phyloP scores from a whole-genome alignment of 2,113 vertebrate genomes.

The Sminthopsis crassicaudata region DNA sequence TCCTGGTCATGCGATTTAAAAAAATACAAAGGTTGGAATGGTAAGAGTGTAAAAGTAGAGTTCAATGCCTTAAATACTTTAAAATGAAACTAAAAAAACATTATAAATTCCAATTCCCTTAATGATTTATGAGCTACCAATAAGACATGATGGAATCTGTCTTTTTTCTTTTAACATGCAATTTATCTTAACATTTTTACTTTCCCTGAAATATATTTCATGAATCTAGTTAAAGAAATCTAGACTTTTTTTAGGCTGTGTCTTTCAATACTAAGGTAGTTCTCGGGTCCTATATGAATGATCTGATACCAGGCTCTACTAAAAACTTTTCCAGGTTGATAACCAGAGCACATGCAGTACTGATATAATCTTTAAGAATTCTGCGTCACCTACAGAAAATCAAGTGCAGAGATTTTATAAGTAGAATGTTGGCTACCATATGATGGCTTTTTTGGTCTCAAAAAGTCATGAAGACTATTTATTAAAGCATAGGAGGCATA shows the following conservation, averaged over 20 bases:
- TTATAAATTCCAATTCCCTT: background rate
- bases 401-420: background rate
- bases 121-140: background rate
- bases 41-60: constrained; percentile 40
- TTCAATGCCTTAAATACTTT: constrained; percentile 44
- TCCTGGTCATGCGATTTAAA: constrained; percentile 24
- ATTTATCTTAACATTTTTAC: background rate
- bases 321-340: background rate
- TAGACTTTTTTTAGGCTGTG: background rate
- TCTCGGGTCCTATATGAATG: background rate
- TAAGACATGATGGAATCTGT: background rate
- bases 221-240: background rate
- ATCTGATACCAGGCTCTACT: background rate
- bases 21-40: constrained; percentile 37
- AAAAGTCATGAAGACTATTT: background rate
- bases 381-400: background rate
- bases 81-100: background rate
- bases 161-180: background rate
- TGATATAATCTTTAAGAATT: background rate
- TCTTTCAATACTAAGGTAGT: background rate
- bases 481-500: background rate
- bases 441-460: background rate
- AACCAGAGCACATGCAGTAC: background rate
- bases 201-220: background rate
- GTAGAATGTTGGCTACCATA: background rate